Base-by-base conservation (phyloP, 2,888 invertebrate genomes). In the Megamerina dolium region DNA sequence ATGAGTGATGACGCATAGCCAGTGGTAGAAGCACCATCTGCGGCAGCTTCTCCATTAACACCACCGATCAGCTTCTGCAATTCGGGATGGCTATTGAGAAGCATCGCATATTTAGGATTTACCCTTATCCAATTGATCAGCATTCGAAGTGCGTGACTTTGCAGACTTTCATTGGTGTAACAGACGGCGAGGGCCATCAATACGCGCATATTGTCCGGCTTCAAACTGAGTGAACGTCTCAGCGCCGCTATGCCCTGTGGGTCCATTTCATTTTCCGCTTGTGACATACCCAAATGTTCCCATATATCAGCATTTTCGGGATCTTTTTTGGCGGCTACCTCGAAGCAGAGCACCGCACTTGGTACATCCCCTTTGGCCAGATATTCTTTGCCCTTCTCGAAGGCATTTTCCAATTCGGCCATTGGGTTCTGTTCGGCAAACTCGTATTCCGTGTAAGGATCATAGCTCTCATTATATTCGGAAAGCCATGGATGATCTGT, bases 241-340 rank as follows among this genome's bases (percentile, higher is more conserved):
- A 97, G 75, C 1, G 97, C 97, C 34, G 87, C 82, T 58, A 99
- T 97, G 9, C 94, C 94, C 55, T 83, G 76, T 3, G 89, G 87
- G 72, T 99, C 97, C 80, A 74, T 94, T 75, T 99, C 99, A 74
- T 99, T 99, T 76, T 97, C 94, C 29, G 97, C 93, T 70, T 96
- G 95, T 21, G 93, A 87, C 39, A 85, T 86, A 9, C 95, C 95
- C 35, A 95, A 74, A 26, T 87, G 74, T 49, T 86, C 81, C 95
- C 95, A 95, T 2, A 85, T 87, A 70, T 90, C 85, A 0, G 80
- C 75, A 60, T 86, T 85, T 37, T 83, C 77, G 2, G 86, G 82
- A 37, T 87, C 77, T 63, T 90, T 84, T 61, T 88, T 85, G 3
- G 84, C 92, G 9, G 96, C 95, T 38, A 92, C 91, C 74, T 99